phyloP scores from a whole-genome alignment of 2,113 vertebrate species.

The Leptodactylus fuscus region DNA sequence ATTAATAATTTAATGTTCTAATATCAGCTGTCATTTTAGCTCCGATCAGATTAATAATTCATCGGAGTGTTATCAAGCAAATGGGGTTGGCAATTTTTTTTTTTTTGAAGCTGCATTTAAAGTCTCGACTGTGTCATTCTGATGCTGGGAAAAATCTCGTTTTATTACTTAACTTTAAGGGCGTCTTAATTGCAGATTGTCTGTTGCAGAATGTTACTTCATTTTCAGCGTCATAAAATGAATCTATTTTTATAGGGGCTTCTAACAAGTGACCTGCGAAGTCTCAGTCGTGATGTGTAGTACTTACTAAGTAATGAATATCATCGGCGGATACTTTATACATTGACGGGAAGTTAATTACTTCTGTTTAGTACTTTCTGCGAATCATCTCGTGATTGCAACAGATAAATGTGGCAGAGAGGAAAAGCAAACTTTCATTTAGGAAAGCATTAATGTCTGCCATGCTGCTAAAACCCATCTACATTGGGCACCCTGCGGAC shows the following conservation, averaged over 20 bases:
- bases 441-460: background rate
- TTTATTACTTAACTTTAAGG: slow-evolving; percentile 59
- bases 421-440: slow-evolving; percentile 12
- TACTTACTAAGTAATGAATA: slow-evolving; percentile 56
- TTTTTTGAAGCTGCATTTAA: slow-evolving; percentile 68
- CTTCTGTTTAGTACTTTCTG: slow-evolving; percentile 30
- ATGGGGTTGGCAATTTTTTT: slow-evolving; percentile 74
- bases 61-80: slow-evolving; percentile 86
- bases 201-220: slow-evolving; percentile 19
- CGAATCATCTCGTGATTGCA: background rate
- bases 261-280: slow-evolving; percentile 56
- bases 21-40: slow-evolving; percentile 92
- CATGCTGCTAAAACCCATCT: no score
- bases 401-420: slow-evolving; percentile 14
- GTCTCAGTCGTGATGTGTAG: slow-evolving; percentile 35
- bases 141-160: slow-evolving; percentile 27
- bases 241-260: slow-evolving; percentile 56
- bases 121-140: slow-evolving; percentile 38
- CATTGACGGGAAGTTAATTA: slow-evolving; percentile 53
- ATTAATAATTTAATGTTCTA: slow-evolving; percentile 94
- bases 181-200: slow-evolving; percentile 57
- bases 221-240: slow-evolving; percentile 48
- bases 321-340: slow-evolving; percentile 43
- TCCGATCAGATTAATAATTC: slow-evolving; percentile 93
- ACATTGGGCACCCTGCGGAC: no score